Conservation (phyloP, 2,888 invertebrate genomes). For the Himalopsyche japonica region DNA sequence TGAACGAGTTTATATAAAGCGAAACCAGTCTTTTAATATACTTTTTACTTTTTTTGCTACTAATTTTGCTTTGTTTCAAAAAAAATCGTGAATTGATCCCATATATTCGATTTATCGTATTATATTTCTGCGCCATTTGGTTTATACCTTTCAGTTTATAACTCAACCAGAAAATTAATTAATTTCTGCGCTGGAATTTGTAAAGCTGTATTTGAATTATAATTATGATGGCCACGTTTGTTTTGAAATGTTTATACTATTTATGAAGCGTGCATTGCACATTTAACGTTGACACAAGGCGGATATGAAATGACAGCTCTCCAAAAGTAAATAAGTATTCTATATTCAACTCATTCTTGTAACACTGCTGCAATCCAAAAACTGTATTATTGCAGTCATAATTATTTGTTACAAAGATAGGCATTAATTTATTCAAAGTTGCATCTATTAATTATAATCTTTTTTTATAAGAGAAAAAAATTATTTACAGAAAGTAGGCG, state of each 20-base stretch:
- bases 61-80: neutral
- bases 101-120: neutral
- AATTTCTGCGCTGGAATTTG: neutral
- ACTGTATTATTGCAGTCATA: neutral
- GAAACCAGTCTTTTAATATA: too few species aligned
- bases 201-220: neutral
- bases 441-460: too few species aligned
- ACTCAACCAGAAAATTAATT: neutral
- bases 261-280: neutral
- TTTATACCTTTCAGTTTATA: neutral
- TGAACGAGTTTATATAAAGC: too few species aligned
- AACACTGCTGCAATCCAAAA: neutral
- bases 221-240: neutral
- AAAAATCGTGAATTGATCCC: neutral
- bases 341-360: neutral
- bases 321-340: conserved; percentile 16
- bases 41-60: neutral
- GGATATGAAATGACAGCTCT: conserved; percentile 16
- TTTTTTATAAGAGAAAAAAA: too few species aligned
- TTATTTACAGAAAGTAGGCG: too few species aligned
- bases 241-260: neutral
- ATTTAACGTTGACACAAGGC: conserved; percentile 13
- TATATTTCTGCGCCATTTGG: neutral
- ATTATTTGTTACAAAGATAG: neutral
- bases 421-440: too few species aligned